Evolutionary conservation across 2,888 invertebrate species (phyloP).

Genomic region (Drosophila cognata): DNA sequence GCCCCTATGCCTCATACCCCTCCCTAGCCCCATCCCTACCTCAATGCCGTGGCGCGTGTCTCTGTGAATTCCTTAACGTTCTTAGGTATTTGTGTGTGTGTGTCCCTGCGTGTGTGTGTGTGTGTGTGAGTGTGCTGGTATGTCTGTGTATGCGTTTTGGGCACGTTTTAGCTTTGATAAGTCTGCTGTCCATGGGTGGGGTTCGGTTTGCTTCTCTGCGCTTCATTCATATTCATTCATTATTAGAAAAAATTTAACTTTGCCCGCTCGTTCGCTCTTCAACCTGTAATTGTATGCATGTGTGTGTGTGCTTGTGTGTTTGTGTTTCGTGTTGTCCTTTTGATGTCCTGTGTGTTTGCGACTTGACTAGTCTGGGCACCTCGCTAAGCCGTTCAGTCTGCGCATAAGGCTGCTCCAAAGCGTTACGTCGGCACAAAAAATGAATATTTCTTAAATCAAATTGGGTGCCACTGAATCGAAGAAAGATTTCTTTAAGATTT

Average conservation of each 20-base stretch:
- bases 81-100: constrained; percentile 6
- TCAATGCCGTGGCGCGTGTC: constrained; percentile 54
- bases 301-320: constrained; percentile 39
- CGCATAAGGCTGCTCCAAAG: constrained; percentile 80
- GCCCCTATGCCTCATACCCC: neutral
- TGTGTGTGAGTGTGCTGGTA: constrained; percentile 14
- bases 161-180: constrained; percentile 80
- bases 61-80: constrained; percentile 72
- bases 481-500: constrained; percentile 8
- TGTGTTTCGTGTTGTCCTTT: constrained; percentile 63
- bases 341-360: constrained; percentile 58
- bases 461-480: neutral
- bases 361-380: constrained; percentile 65
- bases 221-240: constrained; percentile 83
- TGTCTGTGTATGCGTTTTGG: constrained; percentile 61
- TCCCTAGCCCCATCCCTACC: constrained; percentile 22
- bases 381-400: constrained; percentile 82
- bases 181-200: constrained; percentile 52
- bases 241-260: constrained; percentile 79
- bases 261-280: constrained; percentile 42
- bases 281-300: constrained; percentile 21
- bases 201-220: constrained; percentile 48
- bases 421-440: constrained; percentile 60
- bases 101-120: neutral
- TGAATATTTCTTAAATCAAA: constrained; percentile 10